Conservation (phyloP, 2,797 vertebrate species). For the Cheirogaleus major region DNA sequence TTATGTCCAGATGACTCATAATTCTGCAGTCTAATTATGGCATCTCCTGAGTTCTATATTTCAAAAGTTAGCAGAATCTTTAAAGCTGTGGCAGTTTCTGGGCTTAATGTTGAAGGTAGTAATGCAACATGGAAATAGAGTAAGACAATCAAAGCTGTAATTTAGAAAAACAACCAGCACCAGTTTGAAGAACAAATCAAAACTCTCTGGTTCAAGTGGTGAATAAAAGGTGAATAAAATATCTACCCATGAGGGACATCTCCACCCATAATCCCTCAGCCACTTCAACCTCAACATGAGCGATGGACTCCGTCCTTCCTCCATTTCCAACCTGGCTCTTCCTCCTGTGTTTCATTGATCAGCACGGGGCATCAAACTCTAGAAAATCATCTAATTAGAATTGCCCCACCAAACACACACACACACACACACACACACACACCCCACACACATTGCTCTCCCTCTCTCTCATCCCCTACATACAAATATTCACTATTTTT, state of each 20-base stretch:
- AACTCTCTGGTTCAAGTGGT: neutral
- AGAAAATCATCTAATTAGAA: constrained; percentile 11
- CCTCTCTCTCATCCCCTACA: neutral
- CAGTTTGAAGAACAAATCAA: neutral
- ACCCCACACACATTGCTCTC: neutral
- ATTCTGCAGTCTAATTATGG: constrained; percentile 6
- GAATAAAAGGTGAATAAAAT: neutral
- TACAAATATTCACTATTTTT: neutral
- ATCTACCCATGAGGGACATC: neutral
- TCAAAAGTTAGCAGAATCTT: neutral
- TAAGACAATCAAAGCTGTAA: neutral
- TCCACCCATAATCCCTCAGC: neutral
- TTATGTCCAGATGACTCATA: neutral
- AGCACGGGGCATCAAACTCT: neutral
- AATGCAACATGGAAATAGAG: neutral
- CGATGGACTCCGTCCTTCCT: neutral
- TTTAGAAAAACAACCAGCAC: neutral
- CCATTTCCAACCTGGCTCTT: neutral
- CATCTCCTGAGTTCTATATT: constrained; percentile 1
- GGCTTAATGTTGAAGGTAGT: neutral
- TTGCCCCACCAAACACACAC: neutral
- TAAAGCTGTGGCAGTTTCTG: neutral
- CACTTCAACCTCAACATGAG: neutral
- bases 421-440: neutral
- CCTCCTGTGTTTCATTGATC: neutral